phyloP scores from a whole-genome alignment of 30 jellyfish, hydroid and myxozoan species.

The Turritopsis dohrnii region DNA sequence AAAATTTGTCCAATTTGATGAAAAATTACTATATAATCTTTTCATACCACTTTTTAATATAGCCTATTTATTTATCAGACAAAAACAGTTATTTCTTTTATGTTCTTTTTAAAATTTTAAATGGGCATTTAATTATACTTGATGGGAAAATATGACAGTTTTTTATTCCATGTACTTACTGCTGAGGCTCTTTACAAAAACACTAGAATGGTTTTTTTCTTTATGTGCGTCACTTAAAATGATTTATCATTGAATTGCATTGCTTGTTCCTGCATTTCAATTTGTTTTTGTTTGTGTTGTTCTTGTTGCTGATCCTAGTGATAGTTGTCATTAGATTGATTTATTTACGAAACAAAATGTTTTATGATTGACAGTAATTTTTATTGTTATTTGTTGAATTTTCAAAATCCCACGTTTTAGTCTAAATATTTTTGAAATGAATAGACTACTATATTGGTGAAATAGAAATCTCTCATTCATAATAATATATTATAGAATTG shows the following conservation, averaged over 20 bases:
- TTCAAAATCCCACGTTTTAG: background rate
- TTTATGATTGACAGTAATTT: background rate
- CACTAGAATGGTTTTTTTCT: background rate
- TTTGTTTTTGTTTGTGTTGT: background rate
- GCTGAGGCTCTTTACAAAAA: background rate
- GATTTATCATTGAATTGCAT: background rate
- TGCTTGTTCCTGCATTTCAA: background rate
- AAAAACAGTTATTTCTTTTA: background rate
- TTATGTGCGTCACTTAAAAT: background rate
- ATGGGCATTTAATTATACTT: background rate
- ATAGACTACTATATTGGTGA: too few relatives aligned
- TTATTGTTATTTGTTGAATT: too few relatives aligned
- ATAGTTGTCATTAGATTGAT: background rate
- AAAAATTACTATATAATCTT: too few relatives aligned
- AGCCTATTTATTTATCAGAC: background rate
- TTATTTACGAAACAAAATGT: background rate
- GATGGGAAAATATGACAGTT: background rate
- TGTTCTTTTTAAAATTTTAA: background rate
- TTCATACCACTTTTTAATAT: background rate
- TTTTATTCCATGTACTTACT: background rate
- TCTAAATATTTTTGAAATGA: too few relatives aligned
- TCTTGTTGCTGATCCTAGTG: too few relatives aligned
- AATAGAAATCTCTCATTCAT: too few relatives aligned
- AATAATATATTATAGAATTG: background rate
- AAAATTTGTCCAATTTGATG: too few relatives aligned